Evolutionary conservation across 2,888 invertebrate species (phyloP), one percentile per base, ranked within the genome.

Genomic region (Eupithecia exiguata): DNA sequence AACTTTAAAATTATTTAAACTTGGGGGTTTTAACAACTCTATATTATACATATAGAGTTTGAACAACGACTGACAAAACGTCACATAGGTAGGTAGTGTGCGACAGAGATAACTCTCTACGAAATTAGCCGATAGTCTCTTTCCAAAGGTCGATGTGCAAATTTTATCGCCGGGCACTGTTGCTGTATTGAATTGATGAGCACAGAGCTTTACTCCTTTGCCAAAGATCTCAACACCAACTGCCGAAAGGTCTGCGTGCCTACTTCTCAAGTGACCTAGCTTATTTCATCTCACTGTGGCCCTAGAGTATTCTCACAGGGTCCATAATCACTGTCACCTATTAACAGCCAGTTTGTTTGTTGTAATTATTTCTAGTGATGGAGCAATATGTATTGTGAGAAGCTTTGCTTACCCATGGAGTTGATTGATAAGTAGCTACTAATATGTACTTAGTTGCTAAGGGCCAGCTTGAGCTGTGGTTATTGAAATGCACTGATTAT

Each of bases 271-370:
- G n/a, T n/a, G 1, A 62, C 53, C n/a, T 36, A 75, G 75, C 70
- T 66, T 30, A 68, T 38, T 38, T 10, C 10, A n/a, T 6, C 4
- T 49, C 38, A 5, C 73, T 71, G 73, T 69, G 71, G 5, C 30
- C 65, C 6, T 53, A 71, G 69, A 73, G 62, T 67, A 76, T 76
- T 76, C 76, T 67, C 76, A 76, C 70, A 71, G 46, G 36, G 62
- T 35, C 71, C 68, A 71, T 76, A 76, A 76, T 76, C 73, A 73
- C 71, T 71, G 73, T 76, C 76, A 71, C 73, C 72, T 75, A 69
- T n/a, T 69, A 71, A 71, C 58, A 73, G 40, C 16, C 43, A 70
- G 71, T 70, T 70, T 74, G 72, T 75, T 72, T 69, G 67, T 67
- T 36, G 63, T 66, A 38, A 75, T 75, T 75, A 70, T 63, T 58